Percentiles rank a stretch among this genome's conserved stretches.
Evolutionary conservation across 2,888 invertebrate species (phyloP).

Genomic region (Horisme vitalbata): DNA sequence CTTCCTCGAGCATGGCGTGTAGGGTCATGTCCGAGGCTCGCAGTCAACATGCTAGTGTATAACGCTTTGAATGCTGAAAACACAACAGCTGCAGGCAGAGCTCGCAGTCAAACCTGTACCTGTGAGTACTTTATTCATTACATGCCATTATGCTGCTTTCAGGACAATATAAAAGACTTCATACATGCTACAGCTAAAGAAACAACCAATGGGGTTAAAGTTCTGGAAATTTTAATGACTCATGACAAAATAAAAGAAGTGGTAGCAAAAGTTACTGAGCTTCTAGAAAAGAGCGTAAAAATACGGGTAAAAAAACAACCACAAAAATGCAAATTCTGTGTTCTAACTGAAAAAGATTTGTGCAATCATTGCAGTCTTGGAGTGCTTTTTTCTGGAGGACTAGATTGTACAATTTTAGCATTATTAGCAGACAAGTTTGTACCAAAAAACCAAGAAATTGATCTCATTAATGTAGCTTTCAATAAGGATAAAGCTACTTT

Average conservation of each 20-base stretch:
- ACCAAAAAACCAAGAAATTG: slow-evolving; percentile 87
- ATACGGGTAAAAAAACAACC: slow-evolving; percentile 84
- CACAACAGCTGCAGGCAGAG: too few relatives aligned
- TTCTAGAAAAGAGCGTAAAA: slow-evolving; percentile 84
- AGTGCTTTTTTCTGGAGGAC: slow-evolving; percentile 96
- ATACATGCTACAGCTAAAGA: slow-evolving; percentile 49
- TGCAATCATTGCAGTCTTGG: slow-evolving; percentile 88
- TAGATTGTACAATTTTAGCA: slow-evolving; percentile 97
- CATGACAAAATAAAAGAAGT: slow-evolving; percentile 58
- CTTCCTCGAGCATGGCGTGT: too few relatives aligned
- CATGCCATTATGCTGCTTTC: slow-evolving; percentile 35
- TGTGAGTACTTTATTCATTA: too few relatives aligned
- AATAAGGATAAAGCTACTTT: slow-evolving; percentile 78
- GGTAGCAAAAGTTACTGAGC: slow-evolving; percentile 68
- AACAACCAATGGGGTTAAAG: slow-evolving; percentile 46
- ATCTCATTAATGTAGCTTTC: slow-evolving; percentile 98
- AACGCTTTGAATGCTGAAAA: too few relatives aligned
- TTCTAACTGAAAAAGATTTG: slow-evolving; percentile 40
- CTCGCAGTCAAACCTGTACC: too few relatives aligned
- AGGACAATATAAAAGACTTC: slow-evolving; percentile 54
- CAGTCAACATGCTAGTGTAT: too few relatives aligned
- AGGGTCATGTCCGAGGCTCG: too few relatives aligned
- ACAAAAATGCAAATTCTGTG: slow-evolving; percentile 84
- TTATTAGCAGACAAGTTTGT: slow-evolving; percentile 89
- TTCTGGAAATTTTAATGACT: slow-evolving; percentile 67